Conservation (phyloP, 2,797 vertebrate species). For the Catostomus latipinnis region DNA sequence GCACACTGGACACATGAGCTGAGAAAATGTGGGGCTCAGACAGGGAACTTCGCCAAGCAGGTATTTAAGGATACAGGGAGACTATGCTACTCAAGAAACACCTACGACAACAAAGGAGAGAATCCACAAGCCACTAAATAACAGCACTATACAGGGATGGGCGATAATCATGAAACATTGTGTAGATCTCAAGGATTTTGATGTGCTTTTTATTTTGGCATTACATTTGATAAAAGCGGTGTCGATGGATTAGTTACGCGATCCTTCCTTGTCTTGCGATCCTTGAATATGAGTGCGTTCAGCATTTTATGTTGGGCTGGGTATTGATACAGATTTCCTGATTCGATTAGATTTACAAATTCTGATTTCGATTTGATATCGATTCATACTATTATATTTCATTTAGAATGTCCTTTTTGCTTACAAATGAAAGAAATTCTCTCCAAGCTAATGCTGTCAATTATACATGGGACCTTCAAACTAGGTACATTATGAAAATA, state of each 20-base stretch:
- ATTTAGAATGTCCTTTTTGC: too few relatives aligned
- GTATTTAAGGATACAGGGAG: conserved; percentile 12
- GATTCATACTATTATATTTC: too few relatives aligned
- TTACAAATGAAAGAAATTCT: too few relatives aligned
- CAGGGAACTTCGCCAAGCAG: conserved; percentile 18
- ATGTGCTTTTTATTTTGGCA: neutral
- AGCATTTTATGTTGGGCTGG: too few relatives aligned
- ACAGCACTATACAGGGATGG: conserved; percentile 8
- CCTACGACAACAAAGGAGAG: conserved; percentile 38
- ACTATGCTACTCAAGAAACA: neutral
- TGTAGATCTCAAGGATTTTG: neutral
- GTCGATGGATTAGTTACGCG: neutral
- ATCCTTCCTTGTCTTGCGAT: neutral
- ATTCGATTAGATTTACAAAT: too few relatives aligned
- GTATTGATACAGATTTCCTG: too few relatives aligned
- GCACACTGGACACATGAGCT: neutral
- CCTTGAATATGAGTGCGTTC: neutral
- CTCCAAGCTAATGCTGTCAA: too few relatives aligned
- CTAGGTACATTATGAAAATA: too few relatives aligned
- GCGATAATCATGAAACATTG: neutral
- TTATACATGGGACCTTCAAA: too few relatives aligned
- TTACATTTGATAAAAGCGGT: neutral
- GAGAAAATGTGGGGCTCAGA: conserved; percentile 5
- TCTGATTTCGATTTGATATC: too few relatives aligned
- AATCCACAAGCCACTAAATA: conserved; percentile 2